A percentile compares a stretch with the other conserved stretches of the same genome.
These are phyloP conservation scores for Ceraclea dissimilis DNA, from an alignment of 2,888 invertebrate genomes.

Conservation along the genomic window DNA sequence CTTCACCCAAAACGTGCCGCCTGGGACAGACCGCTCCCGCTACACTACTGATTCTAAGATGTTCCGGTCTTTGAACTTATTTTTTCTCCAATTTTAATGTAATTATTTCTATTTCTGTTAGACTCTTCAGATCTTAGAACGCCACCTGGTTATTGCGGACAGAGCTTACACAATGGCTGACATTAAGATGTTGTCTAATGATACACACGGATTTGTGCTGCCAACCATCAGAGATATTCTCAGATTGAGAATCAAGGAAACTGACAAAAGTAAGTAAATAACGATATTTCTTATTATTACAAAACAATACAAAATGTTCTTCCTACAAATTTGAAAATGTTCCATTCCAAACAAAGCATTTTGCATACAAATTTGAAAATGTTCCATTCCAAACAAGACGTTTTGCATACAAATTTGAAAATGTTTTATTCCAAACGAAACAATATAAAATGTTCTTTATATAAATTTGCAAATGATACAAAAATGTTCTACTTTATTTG, in stretches of 20 bases:
- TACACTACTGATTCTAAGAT: too few species aligned
- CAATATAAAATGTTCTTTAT: neutral
- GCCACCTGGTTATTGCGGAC: constrained; percentile 79
- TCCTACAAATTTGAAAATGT: neutral
- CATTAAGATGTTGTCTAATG: constrained; percentile 61
- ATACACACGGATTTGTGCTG: constrained; percentile 56
- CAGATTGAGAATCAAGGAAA: constrained; percentile 66
- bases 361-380: neutral
- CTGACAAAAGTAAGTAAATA: constrained; percentile 51
- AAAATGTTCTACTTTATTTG: too few species aligned
- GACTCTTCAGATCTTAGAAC: constrained; percentile 77
- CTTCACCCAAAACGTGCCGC: too few species aligned
- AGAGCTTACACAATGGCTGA: constrained; percentile 75
- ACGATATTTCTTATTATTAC: neutral
- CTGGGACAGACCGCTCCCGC: too few species aligned
- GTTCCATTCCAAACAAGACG: neutral
- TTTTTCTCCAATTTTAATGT: too few species aligned
- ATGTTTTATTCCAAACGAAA: neutral
- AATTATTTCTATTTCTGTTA: too few species aligned
- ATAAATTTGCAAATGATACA: neutral
- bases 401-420: neutral
- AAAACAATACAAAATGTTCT: neutral
- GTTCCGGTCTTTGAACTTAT: too few species aligned
- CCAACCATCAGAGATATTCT: constrained; percentile 67
- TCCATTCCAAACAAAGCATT: neutral